Base-by-base conservation (phyloP, 2,113 vertebrate species). In the Vulpes vulpes region DNA sequence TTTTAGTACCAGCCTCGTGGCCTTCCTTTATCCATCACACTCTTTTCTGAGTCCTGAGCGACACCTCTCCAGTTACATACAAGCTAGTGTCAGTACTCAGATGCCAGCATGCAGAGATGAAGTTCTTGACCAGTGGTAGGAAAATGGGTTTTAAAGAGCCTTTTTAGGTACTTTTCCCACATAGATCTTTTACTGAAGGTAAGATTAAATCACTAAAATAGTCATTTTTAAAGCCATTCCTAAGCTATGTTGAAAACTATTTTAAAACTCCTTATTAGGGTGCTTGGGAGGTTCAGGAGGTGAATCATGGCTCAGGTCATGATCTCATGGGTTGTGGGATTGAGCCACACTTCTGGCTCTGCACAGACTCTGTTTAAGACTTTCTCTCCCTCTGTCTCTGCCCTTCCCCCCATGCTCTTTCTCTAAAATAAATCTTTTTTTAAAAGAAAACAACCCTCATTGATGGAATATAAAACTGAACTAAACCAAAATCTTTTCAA, bases 161-260 rank as follows among this genome's bases (percentile, higher is more conserved):
- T 43, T 59, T 19, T 59, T 19, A 85, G 55, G 49, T 96, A 27
- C n/a, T 55, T 82, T 59, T 83, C 67, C 80, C 80, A 90, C 35
- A 92, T 11, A 49, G 90, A 79, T 43, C 23, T 92, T 78, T 73
- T 57, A 95, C 2, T 8, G 6, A 67, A 59, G 12, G 17, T 73
- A 76, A 88, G 73, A 91, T 67, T 53, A 97, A 78, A 69, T 92
- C n/a, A 55, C n/a, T 43, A 84, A 62, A 23, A 71, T 3, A 88
- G 14, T n/a, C 49, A 20, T 35, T 64, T 59, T 64, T 71, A 94
- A 57, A 83, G 55, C 3, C 91, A 22, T 85, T 95, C 32, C 64
- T 91, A 95, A 67, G 22, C 67, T 11, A 83, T 11, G 30, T 12
- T 73, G 73, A 74, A 92, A 86, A 84, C 20, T 65, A n/a, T 78